phyloP scores from a whole-genome alignment of 2,797 vertebrate genomes.

The Leptoclinus maculatus region DNA sequence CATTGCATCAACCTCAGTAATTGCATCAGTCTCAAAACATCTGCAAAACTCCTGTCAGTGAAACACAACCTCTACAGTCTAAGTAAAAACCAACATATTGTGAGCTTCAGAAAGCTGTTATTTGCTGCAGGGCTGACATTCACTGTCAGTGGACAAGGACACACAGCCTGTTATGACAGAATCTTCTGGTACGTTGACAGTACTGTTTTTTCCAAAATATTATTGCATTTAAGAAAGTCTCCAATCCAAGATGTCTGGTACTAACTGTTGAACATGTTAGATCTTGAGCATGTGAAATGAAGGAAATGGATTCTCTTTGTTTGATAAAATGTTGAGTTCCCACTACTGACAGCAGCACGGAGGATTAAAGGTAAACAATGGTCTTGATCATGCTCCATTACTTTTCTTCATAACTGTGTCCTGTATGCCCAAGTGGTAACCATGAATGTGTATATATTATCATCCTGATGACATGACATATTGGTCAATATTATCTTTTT shows the following conservation, averaged over 20 bases:
- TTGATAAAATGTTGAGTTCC: background rate
- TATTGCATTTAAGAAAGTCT: background rate
- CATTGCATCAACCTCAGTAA: background rate
- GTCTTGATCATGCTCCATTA: background rate
- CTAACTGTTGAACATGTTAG: background rate
- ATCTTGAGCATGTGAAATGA: background rate
- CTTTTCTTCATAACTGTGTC: slow-evolving; percentile 4
- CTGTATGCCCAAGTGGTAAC: background rate
- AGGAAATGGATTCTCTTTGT: background rate
- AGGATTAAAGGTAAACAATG: background rate
- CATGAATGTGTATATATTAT: background rate
- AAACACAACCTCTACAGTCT: background rate
- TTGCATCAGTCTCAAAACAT: background rate
- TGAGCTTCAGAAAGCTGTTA: background rate
- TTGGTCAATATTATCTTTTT: slow-evolving; percentile 1
- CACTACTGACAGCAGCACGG: background rate
- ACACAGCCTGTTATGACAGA: background rate
- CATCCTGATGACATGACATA: background rate
- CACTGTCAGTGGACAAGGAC: slow-evolving; percentile 8
- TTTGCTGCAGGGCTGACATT: background rate
- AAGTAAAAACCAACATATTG: background rate
- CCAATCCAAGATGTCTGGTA: background rate
- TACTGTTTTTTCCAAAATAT: background rate
- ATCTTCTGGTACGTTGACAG: background rate
- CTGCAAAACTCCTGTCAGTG: background rate